Conservation (phyloP, 1,140 invertebrate genomes). For the Homarus americanus region DNA sequence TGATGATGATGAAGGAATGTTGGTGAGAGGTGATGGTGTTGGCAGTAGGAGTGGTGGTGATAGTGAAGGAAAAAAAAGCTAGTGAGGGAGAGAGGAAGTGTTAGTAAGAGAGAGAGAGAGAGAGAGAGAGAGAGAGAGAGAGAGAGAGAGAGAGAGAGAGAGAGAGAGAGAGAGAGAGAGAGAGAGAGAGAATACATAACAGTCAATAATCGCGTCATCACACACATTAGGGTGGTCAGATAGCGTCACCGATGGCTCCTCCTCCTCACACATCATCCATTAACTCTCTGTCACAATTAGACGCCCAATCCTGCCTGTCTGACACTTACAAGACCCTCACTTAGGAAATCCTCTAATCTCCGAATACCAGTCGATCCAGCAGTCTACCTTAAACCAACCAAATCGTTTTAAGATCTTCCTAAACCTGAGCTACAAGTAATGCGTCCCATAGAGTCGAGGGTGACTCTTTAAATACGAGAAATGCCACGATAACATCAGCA, state of each 20-base stretch:
- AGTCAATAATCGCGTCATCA: constrained; percentile 42
- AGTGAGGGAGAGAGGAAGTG: not conserved
- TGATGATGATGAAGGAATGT: too few relatives aligned
- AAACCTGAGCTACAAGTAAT: constrained; percentile 8
- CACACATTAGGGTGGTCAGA: constrained; percentile 48
- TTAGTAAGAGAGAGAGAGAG: not conserved
- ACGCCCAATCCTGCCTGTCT: not conserved
- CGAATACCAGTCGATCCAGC: not conserved
- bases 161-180: too few relatives aligned
- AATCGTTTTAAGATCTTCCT: not conserved
- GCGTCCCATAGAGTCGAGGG: not conserved
- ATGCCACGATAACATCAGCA: constrained; percentile 23
- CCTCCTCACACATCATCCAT: constrained; percentile 28
- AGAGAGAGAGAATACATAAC: constrained; percentile 15
- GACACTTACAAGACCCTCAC: not conserved
- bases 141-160: not conserved
- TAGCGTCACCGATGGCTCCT: not conserved
- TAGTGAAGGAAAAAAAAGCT: not conserved
- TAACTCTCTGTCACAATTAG: constrained; percentile 33
- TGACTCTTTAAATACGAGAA: constrained; percentile 24
- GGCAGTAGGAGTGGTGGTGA: too few relatives aligned
- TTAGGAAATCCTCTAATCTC: constrained; percentile 27
- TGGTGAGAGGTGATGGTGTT: not conserved
- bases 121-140: not conserved
- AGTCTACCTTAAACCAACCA: not conserved